Evolutionary conservation across 2,797 vertebrate genomes (phyloP).

Genomic region (Mycteria americana): DNA sequence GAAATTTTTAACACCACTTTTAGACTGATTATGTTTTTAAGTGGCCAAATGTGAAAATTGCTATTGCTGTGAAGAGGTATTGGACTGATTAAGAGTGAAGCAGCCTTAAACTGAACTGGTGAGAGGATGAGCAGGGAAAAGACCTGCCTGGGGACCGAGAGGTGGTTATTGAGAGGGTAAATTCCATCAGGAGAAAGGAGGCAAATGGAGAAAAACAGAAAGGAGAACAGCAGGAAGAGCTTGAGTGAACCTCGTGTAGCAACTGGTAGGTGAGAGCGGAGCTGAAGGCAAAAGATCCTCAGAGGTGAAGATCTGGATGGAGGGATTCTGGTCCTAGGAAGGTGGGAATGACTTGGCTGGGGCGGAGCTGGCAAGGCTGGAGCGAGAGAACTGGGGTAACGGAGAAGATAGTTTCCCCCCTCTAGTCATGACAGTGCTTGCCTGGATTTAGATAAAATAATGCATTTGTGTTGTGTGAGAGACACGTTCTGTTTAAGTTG

Average conservation of each 20-base stretch:
- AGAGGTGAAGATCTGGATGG: background rate
- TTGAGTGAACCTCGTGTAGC: background rate
- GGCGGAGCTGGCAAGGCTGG: background rate
- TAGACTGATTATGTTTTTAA: background rate
- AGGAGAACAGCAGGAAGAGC: background rate
- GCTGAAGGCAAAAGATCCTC: background rate
- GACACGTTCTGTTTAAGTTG: background rate
- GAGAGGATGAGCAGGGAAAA: background rate
- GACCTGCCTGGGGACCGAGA: background rate
- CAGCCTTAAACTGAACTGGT: background rate
- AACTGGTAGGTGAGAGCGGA: background rate
- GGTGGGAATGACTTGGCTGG: background rate
- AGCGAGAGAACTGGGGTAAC: rapidly evolving
- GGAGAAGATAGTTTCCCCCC: background rate
- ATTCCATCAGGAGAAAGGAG: background rate
- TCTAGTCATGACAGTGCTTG: background rate
- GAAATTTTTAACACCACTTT: background rate
- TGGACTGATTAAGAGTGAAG: background rate
- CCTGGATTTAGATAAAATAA: background rate
- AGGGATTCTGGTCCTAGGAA: background rate
- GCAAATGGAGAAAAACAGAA: rapidly evolving
- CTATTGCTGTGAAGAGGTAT: background rate
- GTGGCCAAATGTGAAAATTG: background rate
- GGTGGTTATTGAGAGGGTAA: background rate
- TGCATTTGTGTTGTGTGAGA: background rate